A percentile compares a stretch with the other conserved stretches of the same genome.
phyloP scores from a whole-genome alignment of 2,113 vertebrate species.

The Phrynosoma blainvillii region DNA sequence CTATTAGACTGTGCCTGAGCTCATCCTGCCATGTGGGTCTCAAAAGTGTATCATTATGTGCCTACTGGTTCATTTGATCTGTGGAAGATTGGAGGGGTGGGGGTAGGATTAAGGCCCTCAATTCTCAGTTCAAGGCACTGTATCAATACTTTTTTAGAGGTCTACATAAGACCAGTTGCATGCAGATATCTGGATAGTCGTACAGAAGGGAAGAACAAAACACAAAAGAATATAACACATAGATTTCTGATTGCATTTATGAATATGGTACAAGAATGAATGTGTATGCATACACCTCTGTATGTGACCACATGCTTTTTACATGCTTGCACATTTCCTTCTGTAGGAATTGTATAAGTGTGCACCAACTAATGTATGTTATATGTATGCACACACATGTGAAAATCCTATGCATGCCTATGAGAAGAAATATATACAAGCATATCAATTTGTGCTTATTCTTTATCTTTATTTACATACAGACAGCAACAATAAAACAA shows the following conservation, averaged over 20 bases:
- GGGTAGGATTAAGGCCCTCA: not conserved
- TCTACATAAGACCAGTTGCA: not conserved
- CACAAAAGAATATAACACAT: not conserved
- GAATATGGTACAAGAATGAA: not conserved
- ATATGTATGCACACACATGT: not conserved
- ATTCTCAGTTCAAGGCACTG: not conserved
- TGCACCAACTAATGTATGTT: not conserved
- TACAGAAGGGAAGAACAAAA: not conserved
- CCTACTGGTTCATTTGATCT: not conserved
- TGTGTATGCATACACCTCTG: not conserved
- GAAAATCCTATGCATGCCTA: not conserved
- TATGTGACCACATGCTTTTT: not conserved
- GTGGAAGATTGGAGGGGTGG: not conserved
- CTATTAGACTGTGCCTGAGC: rapidly evolving
- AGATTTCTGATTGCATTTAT: not conserved
- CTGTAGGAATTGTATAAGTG: not conserved
- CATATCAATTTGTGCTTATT: not conserved
- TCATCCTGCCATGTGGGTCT: not conserved
- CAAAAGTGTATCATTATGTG: not conserved
- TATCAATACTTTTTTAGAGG: not conserved
- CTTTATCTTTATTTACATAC: not conserved
- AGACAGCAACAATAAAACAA: not conserved
- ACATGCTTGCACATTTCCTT: not conserved
- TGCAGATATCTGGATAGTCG: rapidly evolving
- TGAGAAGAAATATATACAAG: not conserved